These are phyloP conservation scores for Latheticus oryzae DNA, from an alignment of 2,888 invertebrate species.

Conservation along the genomic window DNA sequence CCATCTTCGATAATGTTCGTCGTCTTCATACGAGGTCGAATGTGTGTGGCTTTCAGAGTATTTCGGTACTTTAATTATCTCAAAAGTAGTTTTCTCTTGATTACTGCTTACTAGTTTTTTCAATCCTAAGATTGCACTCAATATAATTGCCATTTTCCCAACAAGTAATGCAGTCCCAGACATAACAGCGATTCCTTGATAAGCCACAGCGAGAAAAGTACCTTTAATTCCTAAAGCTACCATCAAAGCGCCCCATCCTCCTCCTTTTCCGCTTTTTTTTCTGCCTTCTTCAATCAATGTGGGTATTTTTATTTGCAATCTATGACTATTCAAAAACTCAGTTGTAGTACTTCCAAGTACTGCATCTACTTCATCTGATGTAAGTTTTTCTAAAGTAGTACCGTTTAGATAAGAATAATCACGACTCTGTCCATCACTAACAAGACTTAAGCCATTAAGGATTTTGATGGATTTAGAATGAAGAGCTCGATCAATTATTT, in stretches of 20 bases:
- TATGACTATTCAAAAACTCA: constrained; percentile 72
- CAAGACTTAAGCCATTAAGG: constrained; percentile 72
- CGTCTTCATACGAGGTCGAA: constrained; percentile 65
- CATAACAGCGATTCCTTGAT: constrained; percentile 78
- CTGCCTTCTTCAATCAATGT: constrained; percentile 68
- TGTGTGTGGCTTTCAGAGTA: constrained; percentile 82
- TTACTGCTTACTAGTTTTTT: constrained; percentile 79
- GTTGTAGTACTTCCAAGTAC: constrained; percentile 70
- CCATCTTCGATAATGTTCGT: constrained; percentile 46
- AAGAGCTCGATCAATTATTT: constrained; percentile 74
- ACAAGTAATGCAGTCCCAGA: constrained; percentile 85
- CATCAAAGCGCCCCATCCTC: constrained; percentile 72
- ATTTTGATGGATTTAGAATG: constrained; percentile 73
- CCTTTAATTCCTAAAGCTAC: constrained; percentile 79
- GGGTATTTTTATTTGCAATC: constrained; percentile 61
- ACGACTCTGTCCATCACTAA: constrained; percentile 58
- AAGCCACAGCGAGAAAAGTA: constrained; percentile 78
- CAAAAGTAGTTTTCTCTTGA: constrained; percentile 84
- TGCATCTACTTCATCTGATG: constrained; percentile 72
- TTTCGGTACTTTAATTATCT: constrained; percentile 88
- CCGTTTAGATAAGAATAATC: constrained; percentile 52
- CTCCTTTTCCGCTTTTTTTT: constrained; percentile 35
- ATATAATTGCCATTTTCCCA: constrained; percentile 84
- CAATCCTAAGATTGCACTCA: constrained; percentile 82
- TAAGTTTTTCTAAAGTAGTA: constrained; percentile 71